Evolutionary conservation across 2,888 invertebrate genomes (phyloP), one percentile per base, ranked within the genome.

Genomic region (Hesperia comma): DNA sequence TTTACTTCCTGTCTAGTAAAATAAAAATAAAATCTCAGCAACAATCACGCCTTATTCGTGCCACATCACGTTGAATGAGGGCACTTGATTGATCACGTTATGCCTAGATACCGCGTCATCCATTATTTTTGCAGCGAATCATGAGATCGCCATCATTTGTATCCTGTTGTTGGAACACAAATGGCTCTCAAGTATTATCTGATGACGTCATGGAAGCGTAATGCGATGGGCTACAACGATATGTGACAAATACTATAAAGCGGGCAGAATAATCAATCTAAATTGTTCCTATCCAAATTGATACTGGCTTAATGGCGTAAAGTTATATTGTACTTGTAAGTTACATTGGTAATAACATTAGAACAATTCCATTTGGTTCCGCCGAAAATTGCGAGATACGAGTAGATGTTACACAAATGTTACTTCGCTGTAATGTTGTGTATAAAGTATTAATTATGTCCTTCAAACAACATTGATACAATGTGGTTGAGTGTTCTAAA

Each of bases 51-150:
- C 56, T 61, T 55, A 54, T 41, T 26, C 55, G 21, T 51, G 63
- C 61, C 60, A 26, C 41, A 60, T 55, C 64, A 60, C 53, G n/a
- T 17, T 19, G 62, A 26, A 61, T 67, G 57, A 57, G 51, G 53
- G 53, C 41, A 15, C 54, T 56, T 83, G 84, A 84, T 84, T 81
- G 83, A 83, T 84, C 77, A 74, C 77, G 73, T 68, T 73, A 71
- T 71, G 73, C 72, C 73, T 69, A 64, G 72, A 75, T 74, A 75
- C 74, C 71, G 74, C 71, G 69, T 71, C 71, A 80, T 78, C 72
- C 75, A 79, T 76, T 76, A 76, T 78, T 82, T 79, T 78, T 76
- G 74, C 72, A 57, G 71, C 73, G 72, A 76, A 75, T 75, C 74
- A 73, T 69, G 73, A 75, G 75, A 75, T 76, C 72, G 77, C 74